Base-by-base conservation (phyloP, 2,797 vertebrate genomes). In the Poecilia velifera region DNA sequence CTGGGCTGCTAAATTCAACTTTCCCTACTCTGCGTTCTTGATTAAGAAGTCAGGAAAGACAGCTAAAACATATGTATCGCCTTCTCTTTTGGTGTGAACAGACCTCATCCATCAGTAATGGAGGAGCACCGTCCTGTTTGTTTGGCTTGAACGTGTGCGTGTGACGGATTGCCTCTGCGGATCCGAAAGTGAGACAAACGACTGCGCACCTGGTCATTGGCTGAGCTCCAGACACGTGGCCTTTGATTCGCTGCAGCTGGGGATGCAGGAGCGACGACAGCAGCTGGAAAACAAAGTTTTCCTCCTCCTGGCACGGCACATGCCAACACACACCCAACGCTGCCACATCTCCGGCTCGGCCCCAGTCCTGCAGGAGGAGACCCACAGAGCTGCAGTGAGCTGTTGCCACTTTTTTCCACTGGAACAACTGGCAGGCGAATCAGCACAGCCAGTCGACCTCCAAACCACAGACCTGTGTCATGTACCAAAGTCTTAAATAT, bases 281-380 rank as follows among this genome's bases (percentile, higher is more conserved):
- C 82, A 99, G 92, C 92, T 96, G 97, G 88, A 96, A 99, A 76
- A 98, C 96, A 66, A 99, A 98, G 71, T 94, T 91, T n/a, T 95
- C 95, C 94, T 99, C 98, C 82, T 97, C 96, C 12, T 91, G 72
- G 74, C 95, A 96, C 25, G 98, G 97, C 88, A 98, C 96, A 4
- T 99, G 98, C 98, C 98, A 99, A 81, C 97, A 96, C 85, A 99
- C 96, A 78, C 97, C 96, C 85, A 99, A 84, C 53, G 97, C 96
- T 91, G 96, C 95, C 76, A 99, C 88, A 91, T 99, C 96, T 74
- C 98, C 98, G 7, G 97, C 97, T 85, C 96, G 97, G 87, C 98
- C 98, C 98, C 98, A 99, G 92, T 99, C 98, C 98, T 99, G 87
- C 0, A 92, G 72, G 76, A 31, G 49, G 31, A 49, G 51, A 72